Evolutionary conservation across 2,113 vertebrate species (phyloP), one percentile per base, ranked within the genome.

Genomic region (Copsychus sechellarum): DNA sequence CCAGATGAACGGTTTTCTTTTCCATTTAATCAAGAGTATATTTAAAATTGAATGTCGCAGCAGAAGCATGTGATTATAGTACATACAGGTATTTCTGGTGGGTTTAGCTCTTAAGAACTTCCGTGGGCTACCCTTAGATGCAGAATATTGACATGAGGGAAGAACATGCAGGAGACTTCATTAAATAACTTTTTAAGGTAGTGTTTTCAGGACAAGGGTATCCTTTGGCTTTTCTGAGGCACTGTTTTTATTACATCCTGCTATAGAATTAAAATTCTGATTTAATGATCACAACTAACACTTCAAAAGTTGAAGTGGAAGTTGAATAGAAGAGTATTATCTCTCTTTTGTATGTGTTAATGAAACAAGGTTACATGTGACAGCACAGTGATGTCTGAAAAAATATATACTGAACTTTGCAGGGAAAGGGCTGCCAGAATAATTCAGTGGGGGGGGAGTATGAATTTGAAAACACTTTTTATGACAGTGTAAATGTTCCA

Each of bases 11-110:
- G 3, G 36, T 71, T 91, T 87, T 91, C 78, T 96, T 72, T 79
- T 47, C 43, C 43, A 58, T 93, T 92, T 91, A 74, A 91, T 89
- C 78, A 90, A 45, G 47, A n/a, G 72, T 50, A 5, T 60, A 50
- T 90, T 96, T 94, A 36, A 83, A 94, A 86, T 77, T 11, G 48
- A 60, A 65, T 77, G 40, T 91, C 61, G 19, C 42, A 57, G 85
- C 0, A 1, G 81, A 87, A 90, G n/a, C 22, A 34, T 12, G 4
- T 28, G 61, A 45, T 88, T 50, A 6, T 65, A 70, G 38, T 62
- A 25, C 13, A n/a, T 51, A 9, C 76, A 70, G 69, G 83, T 84
- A 66, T 62, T 95, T 81, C 34, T 67, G 2, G 69, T 42, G 47
- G 38, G 1, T 53, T 81, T 42, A 25, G 40, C 65, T 67, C 47